These are phyloP conservation scores for Pteromalus puparum DNA, from an alignment of 1,140 invertebrate species.

Conservation along the genomic window DNA sequence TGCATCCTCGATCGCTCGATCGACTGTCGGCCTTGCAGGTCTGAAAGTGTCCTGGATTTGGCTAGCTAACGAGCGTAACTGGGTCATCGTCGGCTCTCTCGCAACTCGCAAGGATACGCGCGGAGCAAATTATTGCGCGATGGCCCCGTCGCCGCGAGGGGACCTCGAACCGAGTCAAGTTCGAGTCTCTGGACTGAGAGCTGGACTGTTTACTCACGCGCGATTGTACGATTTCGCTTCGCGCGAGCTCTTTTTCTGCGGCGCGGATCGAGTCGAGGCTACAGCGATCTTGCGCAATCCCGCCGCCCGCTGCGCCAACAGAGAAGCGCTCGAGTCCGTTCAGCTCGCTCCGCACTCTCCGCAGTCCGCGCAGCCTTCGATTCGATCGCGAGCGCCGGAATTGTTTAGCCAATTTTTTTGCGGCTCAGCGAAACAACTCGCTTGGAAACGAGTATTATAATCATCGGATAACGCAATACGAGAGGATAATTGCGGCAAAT, in stretches of 20 bases:
- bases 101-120: slow-evolving; percentile 8
- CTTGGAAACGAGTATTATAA: neutral
- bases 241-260: neutral
- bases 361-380: neutral
- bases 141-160: neutral
- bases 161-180: slow-evolving; percentile 61
- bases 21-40: too few relatives aligned
- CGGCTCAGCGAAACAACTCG: neutral
- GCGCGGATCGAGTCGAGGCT: neutral
- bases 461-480: neutral
- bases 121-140: neutral
- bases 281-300: neutral
- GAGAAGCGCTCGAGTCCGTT: neutral
- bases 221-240: neutral
- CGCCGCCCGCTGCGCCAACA: too few relatives aligned
- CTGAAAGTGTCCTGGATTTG: neutral
- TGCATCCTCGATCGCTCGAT: too few relatives aligned
- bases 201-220: neutral
- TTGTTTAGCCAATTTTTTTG: neutral
- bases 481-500: neutral
- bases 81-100: neutral
- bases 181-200: slow-evolving; percentile 41
- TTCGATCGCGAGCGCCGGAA: neutral
- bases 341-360: neutral
- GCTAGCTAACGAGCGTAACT: neutral